Percentiles rank a stretch among this genome's conserved stretches.
Evolutionary conservation across 2,888 invertebrate genomes (phyloP).

Genomic region (Drosophila peninsularis): DNA sequence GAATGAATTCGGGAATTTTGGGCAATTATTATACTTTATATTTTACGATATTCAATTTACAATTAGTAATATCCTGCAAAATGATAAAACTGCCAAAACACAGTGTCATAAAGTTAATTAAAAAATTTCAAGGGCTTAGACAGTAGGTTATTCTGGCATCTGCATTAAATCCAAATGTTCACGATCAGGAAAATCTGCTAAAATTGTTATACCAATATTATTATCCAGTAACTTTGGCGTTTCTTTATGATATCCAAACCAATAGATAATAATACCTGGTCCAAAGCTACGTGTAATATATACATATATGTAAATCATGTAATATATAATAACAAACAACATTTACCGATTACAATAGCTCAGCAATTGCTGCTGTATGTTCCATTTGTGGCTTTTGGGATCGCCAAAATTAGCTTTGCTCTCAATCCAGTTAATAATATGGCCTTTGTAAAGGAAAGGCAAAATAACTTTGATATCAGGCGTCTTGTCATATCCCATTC

Average conservation of each 20-base stretch:
- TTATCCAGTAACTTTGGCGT: constrained; percentile 86
- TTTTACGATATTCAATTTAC: constrained; percentile 29
- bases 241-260: constrained; percentile 94
- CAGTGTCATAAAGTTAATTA: constrained; percentile 4
- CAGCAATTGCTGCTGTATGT: constrained; percentile 92
- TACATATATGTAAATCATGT: too few species aligned
- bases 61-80: constrained; percentile 53
- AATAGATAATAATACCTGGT: constrained; percentile 96
- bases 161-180: constrained; percentile 84
- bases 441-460: constrained; percentile 93
- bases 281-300: constrained; percentile 89
- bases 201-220: constrained; percentile 87
- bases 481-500: constrained; percentile 96
- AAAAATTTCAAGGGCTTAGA: constrained; percentile 1
- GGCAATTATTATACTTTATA: constrained; percentile 18
- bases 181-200: constrained; percentile 86
- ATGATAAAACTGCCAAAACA: constrained; percentile 40
- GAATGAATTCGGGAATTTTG: constrained; percentile 23
- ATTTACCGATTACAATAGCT: constrained; percentile 92
- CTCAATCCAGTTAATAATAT: constrained; percentile 97
- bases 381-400: constrained; percentile 91
- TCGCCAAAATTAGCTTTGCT: constrained; percentile 98
- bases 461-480: constrained; percentile 96
- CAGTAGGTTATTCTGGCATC: constrained; percentile 17
- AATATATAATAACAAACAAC: not conserved